Evolutionary conservation across 2,888 invertebrate species (phyloP), one percentile per base, ranked within the genome.

Genomic region (Copidosoma aretas): DNA sequence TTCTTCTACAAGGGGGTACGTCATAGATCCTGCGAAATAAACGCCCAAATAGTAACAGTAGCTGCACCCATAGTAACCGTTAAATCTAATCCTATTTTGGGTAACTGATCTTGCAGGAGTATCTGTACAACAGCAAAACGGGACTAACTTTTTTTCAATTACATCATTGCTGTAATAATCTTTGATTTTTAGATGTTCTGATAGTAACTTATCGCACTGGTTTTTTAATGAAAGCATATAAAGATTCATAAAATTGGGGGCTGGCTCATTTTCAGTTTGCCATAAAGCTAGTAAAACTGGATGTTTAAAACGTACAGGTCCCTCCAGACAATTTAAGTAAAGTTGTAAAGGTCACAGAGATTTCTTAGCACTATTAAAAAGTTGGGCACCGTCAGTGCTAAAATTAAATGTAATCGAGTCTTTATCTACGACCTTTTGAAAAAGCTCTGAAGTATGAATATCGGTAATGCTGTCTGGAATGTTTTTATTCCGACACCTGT

Each of bases 31-130:
- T 41, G 8, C 41, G 10, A 8, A 71, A 22, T 64, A 56, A 21
- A 67, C 72, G 64, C 67, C n/a, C n/a, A n/a, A 32, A 43, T 70
- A 56, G 15, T 60, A 60, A 53, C 71, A 71, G 56, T 54, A 70
- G 10, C 63, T 56, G 54, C 69, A 72, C 10, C 72, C 70, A 41
- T 52, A 70, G 15, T 19, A 46, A 8, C 72, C 72, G 24, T 72
- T 72, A 43, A 64, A 70, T 46, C 70, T 67, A 15, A 22, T 32
- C 19, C 53, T 25, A 32, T 67, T 67, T 57, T 49, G 61, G 19
- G 62, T 39, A 49, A 57, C 51, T 32, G 67, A 49, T 21, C 57
- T 54, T 21, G 64, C 67, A 1, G 67, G 59, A 54, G 69, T 60
- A 60, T 71, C 71, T 21, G 69, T 66, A 17, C 62, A 49, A 52